A percentile compares a stretch with the other conserved stretches of the same genome.
Conservation (phyloP, 2,113 vertebrate species). For the Myotis davidii region DNA sequence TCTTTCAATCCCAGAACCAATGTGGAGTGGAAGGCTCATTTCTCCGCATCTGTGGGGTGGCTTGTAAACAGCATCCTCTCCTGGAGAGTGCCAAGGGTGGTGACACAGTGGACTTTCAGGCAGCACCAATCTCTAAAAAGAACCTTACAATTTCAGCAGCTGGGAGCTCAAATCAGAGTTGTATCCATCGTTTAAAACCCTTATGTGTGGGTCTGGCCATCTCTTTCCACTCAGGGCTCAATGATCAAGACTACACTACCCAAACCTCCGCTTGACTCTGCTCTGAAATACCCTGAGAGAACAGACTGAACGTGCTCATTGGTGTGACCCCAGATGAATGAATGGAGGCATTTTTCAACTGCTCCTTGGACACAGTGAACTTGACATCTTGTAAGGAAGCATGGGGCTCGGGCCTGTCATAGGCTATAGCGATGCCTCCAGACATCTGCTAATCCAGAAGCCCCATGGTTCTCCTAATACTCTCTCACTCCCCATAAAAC, state of each 20-base stretch:
- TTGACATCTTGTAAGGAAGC: not conserved
- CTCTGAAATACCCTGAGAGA: not conserved
- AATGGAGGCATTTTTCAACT: not conserved
- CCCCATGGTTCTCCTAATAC: slow-evolving; percentile 41
- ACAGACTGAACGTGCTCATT: not conserved
- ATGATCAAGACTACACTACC: not conserved
- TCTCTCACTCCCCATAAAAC: slow-evolving; percentile 54
- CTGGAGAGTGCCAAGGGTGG: not conserved
- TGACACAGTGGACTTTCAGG: not conserved
- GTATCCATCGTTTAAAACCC: slow-evolving; percentile 29
- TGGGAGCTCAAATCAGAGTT: slow-evolving; percentile 2
- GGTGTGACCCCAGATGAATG: not conserved
- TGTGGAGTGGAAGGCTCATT: not conserved
- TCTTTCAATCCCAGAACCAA: slow-evolving; percentile 31
- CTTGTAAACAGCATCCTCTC: not conserved
- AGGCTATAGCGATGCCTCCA: slow-evolving; percentile 33
- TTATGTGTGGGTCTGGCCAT: not conserved
- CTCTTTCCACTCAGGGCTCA: not conserved
- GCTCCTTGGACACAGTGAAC: not conserved
- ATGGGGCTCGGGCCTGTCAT: not conserved
- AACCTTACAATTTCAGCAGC: not conserved
- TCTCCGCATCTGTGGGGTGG: not conserved
- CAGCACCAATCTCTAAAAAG: not conserved
- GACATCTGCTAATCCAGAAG: slow-evolving; percentile 48
- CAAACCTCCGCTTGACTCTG: not conserved